These are phyloP conservation scores for Glyptemys insculpta DNA, from an alignment of 2,797 vertebrate species.

Conservation along the genomic window DNA sequence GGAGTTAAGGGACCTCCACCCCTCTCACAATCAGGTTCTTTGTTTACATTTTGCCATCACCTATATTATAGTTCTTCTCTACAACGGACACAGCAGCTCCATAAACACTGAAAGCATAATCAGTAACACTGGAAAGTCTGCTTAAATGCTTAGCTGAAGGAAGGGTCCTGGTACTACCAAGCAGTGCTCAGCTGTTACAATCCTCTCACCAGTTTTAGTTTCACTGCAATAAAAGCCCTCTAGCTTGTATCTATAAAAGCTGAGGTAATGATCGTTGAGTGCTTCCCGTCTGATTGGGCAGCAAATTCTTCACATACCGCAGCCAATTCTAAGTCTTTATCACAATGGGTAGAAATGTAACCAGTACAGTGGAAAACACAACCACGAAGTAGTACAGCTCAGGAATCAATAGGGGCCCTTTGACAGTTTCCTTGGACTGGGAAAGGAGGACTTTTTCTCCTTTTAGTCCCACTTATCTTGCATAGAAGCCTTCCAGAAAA, in stretches of 20 bases:
- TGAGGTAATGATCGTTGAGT: not conserved
- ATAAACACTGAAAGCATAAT: not conserved
- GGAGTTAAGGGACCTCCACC: not conserved
- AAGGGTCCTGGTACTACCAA: not conserved
- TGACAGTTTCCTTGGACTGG: not conserved
- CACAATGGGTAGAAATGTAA: not conserved
- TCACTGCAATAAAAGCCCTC: not conserved
- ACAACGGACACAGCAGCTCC: not conserved
- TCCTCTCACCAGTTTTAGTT: not conserved
- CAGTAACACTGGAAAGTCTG: not conserved
- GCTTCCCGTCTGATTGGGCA: rapidly evolving
- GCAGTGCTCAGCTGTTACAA: rapidly evolving
- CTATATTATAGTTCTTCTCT: no score
- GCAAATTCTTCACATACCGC: not conserved
- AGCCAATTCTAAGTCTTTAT: not conserved
- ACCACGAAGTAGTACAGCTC: not conserved
- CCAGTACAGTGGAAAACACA: not conserved
- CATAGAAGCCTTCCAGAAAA: not conserved
- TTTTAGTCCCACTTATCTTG: not conserved
- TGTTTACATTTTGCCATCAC: not conserved
- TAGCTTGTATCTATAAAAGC: not conserved
- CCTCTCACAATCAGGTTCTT: not conserved
- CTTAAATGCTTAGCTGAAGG: rapidly evolving
- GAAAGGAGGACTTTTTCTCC: not conserved
- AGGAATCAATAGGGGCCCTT: not conserved